These are phyloP conservation scores for Caranx melampygus DNA, from an alignment of 2,113 vertebrate species.

Conservation along the genomic window DNA sequence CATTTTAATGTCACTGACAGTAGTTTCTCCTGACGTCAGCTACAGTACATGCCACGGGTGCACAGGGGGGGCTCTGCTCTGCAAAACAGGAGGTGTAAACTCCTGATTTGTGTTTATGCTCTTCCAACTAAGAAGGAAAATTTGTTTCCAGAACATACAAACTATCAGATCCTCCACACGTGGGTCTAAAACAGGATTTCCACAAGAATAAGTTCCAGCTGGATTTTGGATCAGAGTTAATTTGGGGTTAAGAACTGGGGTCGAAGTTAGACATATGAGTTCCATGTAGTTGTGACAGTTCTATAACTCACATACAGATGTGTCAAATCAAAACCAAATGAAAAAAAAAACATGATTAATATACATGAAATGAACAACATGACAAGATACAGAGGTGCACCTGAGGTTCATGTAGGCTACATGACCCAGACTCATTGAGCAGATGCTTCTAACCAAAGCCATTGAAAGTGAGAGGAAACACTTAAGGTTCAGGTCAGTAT, in stretches of 20 bases:
- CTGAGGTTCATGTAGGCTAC: too few species aligned
- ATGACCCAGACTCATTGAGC: too few species aligned
- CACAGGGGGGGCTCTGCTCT: slow-evolving; percentile 13
- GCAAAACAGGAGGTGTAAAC: too few species aligned
- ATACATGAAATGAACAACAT: background rate
- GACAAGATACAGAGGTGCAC: background rate
- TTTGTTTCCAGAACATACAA: background rate
- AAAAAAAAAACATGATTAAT: background rate
- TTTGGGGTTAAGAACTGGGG: background rate
- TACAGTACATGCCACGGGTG: slow-evolving; percentile 66
- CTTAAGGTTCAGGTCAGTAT: too few species aligned
- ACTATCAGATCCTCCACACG: too few species aligned
- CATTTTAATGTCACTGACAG: background rate
- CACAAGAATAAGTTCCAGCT: background rate
- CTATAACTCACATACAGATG: background rate
- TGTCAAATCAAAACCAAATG: background rate
- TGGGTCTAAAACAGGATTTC: background rate
- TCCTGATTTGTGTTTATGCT: background rate
- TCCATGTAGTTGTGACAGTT: background rate
- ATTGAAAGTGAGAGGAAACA: too few species aligned
- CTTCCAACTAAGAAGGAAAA: background rate
- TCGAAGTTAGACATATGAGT: rapidly evolving
- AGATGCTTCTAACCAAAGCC: too few species aligned
- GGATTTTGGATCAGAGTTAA: background rate
- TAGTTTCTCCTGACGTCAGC: slow-evolving; percentile 53